These are phyloP conservation scores for Aphrocallistes beatrix DNA, from an alignment of 37 sponge, comb jelly and placozoan genomes.

Conservation along the genomic window DNA sequence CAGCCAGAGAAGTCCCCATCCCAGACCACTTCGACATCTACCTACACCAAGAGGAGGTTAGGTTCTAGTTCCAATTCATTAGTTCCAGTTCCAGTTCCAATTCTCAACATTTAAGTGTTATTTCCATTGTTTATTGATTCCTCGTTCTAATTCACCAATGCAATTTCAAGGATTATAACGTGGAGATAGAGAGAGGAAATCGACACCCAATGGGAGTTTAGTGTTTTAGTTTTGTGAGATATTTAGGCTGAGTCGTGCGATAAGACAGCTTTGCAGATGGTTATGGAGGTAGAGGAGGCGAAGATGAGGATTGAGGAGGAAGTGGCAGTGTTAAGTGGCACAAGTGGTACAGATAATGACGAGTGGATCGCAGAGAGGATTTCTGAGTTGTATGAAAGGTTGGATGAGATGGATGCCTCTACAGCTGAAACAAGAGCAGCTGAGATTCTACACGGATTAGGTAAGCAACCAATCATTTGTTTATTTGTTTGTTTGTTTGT, in stretches of 20 bases:
- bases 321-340: slow-evolving; percentile 40
- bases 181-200: no score
- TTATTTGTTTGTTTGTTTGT: no score
- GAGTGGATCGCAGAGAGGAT: slow-evolving; percentile 21
- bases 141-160: no score
- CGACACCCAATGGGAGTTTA: no score
- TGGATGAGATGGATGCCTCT: slow-evolving; percentile 70
- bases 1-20: slow-evolving; percentile 53
- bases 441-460: slow-evolving; percentile 48
- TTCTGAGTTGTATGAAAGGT: slow-evolving; percentile 69
- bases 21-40: slow-evolving; percentile 80
- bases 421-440: slow-evolving; percentile 67
- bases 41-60: slow-evolving; percentile 60
- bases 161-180: no score
- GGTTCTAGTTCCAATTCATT: no score
- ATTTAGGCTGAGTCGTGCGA: slow-evolving; percentile 35
- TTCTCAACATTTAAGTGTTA: no score
- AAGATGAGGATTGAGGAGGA: slow-evolving; percentile 52
- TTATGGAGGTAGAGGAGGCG: slow-evolving; percentile 75
- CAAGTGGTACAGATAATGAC: slow-evolving; percentile 53
- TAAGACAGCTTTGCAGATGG: slow-evolving; percentile 74
- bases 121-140: no score
- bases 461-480: background rate
- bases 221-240: background rate
- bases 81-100: no score